Base-by-base conservation (phyloP, 2,113 vertebrate genomes). In the Prunella himalayana region DNA sequence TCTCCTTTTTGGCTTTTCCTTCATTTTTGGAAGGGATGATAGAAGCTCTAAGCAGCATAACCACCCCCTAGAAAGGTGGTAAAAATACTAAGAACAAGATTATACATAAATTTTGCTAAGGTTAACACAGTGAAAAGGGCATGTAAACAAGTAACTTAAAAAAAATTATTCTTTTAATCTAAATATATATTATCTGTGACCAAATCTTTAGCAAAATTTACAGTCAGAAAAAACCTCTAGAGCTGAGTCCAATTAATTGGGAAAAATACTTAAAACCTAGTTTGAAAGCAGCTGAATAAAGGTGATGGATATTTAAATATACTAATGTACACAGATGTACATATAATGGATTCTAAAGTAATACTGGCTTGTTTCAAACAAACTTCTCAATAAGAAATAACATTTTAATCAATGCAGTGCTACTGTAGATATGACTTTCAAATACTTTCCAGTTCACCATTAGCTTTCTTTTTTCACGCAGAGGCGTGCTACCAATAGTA, bases 341-440 rank as follows among this genome's bases (percentile, higher is more conserved):
- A 21, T 83, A 94, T 95, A 96, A 95, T 57, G 59, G 33, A 39
- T 92, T 76, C 65, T 94, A 51, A 94, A 91, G 65, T 73, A 96
- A 61, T 70, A 86, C 15, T 83, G 41, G 56, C 50, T 94, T 73
- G 41, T 92, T 92, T 80, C 77, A 86, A 94, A 79, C 45, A 90
- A 95, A 76, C 78, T 95, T 94, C 41, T 95, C 31, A 69, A 73
- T 91, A 95, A 94, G 70, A 96, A 60, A 30, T 5, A 95, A 44
- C 31, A 77, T 84, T 93, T 87, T 82, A 97, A 96, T 59, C 45
- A 66, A 72, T 80, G 57, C 19, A 45, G 88, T 94, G 41, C 37
- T 96, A 60, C 3, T 61, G 68, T 68, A 73, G 49, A 50, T 84
- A 69, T 5, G 49, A 93, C 54, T 95, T 88, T 94, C 10, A 91